Evolutionary conservation across 2,113 vertebrate genomes (phyloP).

Genomic region (Crotalus tigris): DNA sequence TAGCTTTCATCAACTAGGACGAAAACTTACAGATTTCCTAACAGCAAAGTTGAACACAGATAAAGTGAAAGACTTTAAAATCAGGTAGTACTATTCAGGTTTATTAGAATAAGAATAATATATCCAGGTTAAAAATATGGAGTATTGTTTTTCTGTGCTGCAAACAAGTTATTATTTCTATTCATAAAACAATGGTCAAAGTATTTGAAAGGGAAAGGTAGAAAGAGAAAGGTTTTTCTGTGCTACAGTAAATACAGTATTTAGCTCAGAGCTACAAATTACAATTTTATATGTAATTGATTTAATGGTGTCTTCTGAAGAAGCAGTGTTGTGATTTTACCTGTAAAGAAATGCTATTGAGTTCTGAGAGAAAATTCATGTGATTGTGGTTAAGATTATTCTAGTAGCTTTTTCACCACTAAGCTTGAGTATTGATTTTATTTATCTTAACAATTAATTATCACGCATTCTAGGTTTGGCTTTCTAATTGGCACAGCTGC

Average conservation of each 20-base stretch:
- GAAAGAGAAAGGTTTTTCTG: not conserved
- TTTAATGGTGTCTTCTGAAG: not conserved
- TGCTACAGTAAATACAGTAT: not conserved
- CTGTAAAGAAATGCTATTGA: not conserved
- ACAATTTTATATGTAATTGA: not conserved
- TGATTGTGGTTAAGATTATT: not conserved
- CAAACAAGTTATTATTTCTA: not conserved
- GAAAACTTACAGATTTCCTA: slow-evolving; percentile 95
- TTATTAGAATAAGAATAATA: not conserved
- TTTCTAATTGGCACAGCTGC: not conserved
- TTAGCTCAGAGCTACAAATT: not conserved
- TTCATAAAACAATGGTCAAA: not conserved
- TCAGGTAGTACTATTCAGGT: slow-evolving; percentile 73
- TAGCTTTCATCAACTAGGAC: slow-evolving; percentile 93
- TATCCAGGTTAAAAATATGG: not conserved
- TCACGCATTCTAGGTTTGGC: not conserved
- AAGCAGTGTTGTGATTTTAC: not conserved
- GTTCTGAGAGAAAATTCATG: not conserved
- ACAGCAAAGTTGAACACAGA: slow-evolving; percentile 92
- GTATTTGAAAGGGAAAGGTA: not conserved
- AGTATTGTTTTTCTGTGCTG: not conserved
- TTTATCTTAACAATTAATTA: not conserved
- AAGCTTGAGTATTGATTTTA: not conserved
- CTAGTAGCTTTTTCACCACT: not conserved
- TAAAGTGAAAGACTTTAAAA: slow-evolving; percentile 97